Percentiles rank a stretch among this genome's conserved stretches.
Evolutionary conservation across 92 coral and sea anemone genomes (phyloP).

Genomic region (Epizoanthus scotinus): DNA sequence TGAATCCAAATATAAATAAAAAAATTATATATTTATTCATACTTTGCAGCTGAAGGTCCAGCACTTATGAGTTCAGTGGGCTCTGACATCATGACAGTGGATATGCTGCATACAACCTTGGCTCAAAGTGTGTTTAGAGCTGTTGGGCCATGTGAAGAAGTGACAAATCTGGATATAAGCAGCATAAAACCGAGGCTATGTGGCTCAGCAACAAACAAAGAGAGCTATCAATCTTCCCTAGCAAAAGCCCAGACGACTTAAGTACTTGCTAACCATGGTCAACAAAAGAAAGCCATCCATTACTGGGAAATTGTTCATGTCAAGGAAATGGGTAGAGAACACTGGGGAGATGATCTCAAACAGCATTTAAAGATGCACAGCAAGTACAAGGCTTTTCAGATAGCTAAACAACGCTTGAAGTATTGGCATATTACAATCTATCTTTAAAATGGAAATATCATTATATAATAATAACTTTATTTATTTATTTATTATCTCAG

Average conservation of each 20-base stretch:
- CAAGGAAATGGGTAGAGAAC: constrained; percentile 4
- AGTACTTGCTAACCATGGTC: constrained; percentile 11
- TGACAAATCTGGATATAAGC: neutral
- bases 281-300: neutral
- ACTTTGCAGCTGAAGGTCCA: too few relatives aligned
- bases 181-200: neutral
- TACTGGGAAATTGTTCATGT: constrained; percentile 2
- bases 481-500: too few relatives aligned
- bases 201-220: neutral
- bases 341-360: constrained; percentile 22
- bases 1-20: too few relatives aligned
- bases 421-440: constrained; percentile 27
- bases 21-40: too few relatives aligned
- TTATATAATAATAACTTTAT: too few relatives aligned
- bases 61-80: too few relatives aligned
- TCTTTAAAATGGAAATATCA: too few relatives aligned
- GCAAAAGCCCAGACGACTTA: neutral
- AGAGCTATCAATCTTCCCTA: neutral
- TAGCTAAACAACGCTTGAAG: constrained; percentile 19
- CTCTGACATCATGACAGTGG: too few relatives aligned
- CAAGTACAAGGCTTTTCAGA: constrained; percentile 24
- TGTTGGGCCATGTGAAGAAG: constrained; percentile 7
- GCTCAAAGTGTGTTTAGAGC: too few relatives aligned
- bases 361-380: neutral
- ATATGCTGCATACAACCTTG: too few relatives aligned